phyloP scores from a whole-genome alignment of 2,113 vertebrate genomes.

The Natator depressus region DNA sequence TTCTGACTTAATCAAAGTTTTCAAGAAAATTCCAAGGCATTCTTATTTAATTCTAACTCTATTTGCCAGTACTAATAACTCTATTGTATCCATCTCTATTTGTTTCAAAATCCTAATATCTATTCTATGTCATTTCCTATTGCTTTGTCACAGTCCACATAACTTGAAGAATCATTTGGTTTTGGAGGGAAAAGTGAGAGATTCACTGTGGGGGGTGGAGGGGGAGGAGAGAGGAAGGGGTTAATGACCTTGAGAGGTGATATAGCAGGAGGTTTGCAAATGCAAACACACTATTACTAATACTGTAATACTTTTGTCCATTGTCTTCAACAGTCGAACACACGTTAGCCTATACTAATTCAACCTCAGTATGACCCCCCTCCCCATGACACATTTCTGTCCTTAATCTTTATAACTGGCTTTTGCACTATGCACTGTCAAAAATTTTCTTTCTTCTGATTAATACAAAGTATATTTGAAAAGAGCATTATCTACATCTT shows the following conservation, averaged over 20 bases:
- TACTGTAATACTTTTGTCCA: constrained; percentile 30
- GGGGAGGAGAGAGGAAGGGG: not conserved
- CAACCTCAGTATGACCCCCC: constrained; percentile 25
- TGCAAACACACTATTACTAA: not conserved
- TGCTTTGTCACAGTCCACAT: constrained; percentile 1
- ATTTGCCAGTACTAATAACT: not conserved
- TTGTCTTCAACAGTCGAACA: constrained; percentile 44
- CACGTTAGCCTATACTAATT: constrained; percentile 70
- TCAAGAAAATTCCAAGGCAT: not conserved
- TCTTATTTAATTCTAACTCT: not conserved
- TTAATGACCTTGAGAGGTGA: constrained; percentile 11
- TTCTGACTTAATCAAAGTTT: not conserved
- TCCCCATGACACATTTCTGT: constrained; percentile 22
- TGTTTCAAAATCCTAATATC: not conserved
- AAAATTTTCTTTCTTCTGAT: constrained; percentile 78
- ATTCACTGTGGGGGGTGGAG: constrained; percentile 6
- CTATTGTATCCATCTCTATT: not conserved
- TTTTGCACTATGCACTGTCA: constrained; percentile 70
- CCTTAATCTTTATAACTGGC: constrained; percentile 70
- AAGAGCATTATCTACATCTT: constrained; percentile 82
- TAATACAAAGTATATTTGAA: constrained; percentile 87
- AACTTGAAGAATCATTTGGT: not conserved
- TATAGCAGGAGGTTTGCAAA: constrained; percentile 43
- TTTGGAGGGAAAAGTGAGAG: not conserved
- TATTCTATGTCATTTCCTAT: not conserved